Evolutionary conservation across 2,797 vertebrate species (phyloP).

Genomic region (Selene dorsalis): DNA sequence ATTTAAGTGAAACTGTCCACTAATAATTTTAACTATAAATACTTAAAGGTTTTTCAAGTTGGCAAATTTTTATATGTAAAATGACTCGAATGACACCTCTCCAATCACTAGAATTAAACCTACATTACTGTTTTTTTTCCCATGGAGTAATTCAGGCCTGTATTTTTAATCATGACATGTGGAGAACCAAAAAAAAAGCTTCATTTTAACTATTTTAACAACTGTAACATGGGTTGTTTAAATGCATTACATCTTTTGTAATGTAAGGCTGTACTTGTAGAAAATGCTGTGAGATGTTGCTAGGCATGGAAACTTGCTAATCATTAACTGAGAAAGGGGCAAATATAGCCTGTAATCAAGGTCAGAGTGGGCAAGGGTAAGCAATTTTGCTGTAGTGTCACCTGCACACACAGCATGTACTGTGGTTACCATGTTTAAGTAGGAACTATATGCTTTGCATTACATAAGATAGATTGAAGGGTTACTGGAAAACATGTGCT

Average conservation of each 20-base stretch:
- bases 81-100: too few species aligned
- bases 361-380: slow-evolving; percentile 61
- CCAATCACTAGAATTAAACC: neutral
- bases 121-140: neutral
- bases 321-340: slow-evolving; percentile 76
- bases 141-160: neutral
- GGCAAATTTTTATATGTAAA: too few species aligned
- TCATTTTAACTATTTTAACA: too few species aligned
- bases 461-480: neutral
- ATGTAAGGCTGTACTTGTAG: slow-evolving; percentile 1
- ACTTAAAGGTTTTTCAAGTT: too few species aligned
- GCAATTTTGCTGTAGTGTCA: slow-evolving; percentile 42
- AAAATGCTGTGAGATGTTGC: slow-evolving; percentile 37
- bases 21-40: too few species aligned
- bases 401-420: slow-evolving; percentile 30
- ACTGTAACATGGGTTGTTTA: too few species aligned
- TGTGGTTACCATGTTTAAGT: slow-evolving; percentile 36
- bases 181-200: neutral
- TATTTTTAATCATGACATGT: neutral
- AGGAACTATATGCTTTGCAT: neutral
- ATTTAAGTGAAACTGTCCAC: too few species aligned
- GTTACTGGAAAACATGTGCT: neutral
- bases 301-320: slow-evolving; percentile 64
- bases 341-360: slow-evolving; percentile 74
- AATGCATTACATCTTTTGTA: slow-evolving; percentile 18